These are phyloP conservation scores for Ornithorhynchus anatinus DNA, from an alignment of 2,113 vertebrate species.

Conservation along the genomic window DNA sequence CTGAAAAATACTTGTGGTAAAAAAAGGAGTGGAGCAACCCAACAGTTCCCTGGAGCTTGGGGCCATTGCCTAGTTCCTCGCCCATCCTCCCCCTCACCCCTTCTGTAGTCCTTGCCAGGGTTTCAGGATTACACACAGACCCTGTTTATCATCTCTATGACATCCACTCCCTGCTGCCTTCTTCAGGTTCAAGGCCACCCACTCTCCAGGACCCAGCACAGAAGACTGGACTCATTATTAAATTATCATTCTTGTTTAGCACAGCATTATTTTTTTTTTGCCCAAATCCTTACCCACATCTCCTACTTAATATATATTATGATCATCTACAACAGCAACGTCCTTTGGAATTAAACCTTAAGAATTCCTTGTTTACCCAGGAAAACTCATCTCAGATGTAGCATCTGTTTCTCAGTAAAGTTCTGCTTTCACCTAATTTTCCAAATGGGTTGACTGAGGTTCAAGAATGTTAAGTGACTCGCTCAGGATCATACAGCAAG, in stretches of 20 bases:
- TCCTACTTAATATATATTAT: constrained; percentile 20
- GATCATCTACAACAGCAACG: constrained; percentile 24
- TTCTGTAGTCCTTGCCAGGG: too few species aligned
- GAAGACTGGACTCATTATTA: too few species aligned
- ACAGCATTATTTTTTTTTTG: not conserved
- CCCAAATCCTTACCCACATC: constrained; percentile 1
- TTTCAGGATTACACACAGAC: too few species aligned
- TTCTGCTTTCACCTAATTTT: constrained; percentile 65
- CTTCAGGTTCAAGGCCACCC: too few species aligned
- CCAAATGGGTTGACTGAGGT: constrained; percentile 60
- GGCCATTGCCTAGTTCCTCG: too few species aligned
- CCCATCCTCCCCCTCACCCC: too few species aligned
- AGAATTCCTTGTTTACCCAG: constrained; percentile 63
- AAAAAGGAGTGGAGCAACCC: too few species aligned
- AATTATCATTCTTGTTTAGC: not conserved
- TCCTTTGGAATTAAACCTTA: constrained; percentile 56
- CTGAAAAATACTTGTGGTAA: too few species aligned
- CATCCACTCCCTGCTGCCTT: too few species aligned
- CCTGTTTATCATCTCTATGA: too few species aligned
- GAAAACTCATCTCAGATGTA: constrained; percentile 66
- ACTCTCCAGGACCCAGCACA: too few species aligned
- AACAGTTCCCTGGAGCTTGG: too few species aligned
- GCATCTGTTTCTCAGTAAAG: constrained; percentile 65
- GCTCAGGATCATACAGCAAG: constrained; percentile 51
- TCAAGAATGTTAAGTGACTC: constrained; percentile 64